A percentile compares a stretch with the other conserved stretches of the same genome.
These are phyloP conservation scores for Sebastolobus alascanus DNA, from an alignment of 2,797 vertebrate species.

Conservation along the genomic window DNA sequence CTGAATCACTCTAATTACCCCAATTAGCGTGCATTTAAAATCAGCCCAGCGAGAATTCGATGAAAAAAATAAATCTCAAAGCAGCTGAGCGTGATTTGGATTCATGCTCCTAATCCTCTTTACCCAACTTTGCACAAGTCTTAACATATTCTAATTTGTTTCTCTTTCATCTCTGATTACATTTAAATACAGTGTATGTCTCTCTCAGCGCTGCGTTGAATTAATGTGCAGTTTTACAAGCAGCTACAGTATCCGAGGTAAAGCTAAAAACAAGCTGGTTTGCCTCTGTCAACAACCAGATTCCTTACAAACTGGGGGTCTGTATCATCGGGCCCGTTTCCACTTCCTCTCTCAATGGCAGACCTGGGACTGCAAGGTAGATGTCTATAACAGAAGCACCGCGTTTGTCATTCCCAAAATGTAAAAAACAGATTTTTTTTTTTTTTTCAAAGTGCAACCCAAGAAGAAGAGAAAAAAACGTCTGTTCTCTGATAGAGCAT, in stretches of 20 bases:
- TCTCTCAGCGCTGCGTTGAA: not conserved
- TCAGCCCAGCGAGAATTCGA: conserved; percentile 12
- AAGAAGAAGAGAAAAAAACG: conserved; percentile 8
- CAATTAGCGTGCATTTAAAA: conserved; percentile 65
- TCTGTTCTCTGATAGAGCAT: conserved; percentile 28
- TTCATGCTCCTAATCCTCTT: conserved; percentile 38
- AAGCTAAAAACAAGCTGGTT: conserved; percentile 50
- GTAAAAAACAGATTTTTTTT: conserved; percentile 71
- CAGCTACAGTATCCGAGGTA: not conserved
- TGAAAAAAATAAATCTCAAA: conserved; percentile 16
- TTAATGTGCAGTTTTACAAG: conserved; percentile 12
- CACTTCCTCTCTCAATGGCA: conserved; percentile 72
- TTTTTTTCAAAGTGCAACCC: conserved; percentile 7
- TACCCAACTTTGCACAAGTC: conserved; percentile 22
- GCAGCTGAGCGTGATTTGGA: conserved; percentile 19
- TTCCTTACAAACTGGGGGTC: conserved; percentile 57
- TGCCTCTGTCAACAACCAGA: conserved; percentile 57
- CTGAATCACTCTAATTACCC: conserved; percentile 64
- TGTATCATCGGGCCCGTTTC: conserved; percentile 67
- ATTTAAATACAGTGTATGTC: conserved; percentile 13
- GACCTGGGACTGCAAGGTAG: conserved; percentile 74
- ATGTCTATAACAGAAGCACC: conserved; percentile 82
- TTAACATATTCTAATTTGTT: conserved; percentile 38
- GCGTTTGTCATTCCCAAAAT: conserved; percentile 68
- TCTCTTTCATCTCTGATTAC: conserved; percentile 40